Conservation (phyloP, 2,113 vertebrate species). For the Calidris pygmaea region DNA sequence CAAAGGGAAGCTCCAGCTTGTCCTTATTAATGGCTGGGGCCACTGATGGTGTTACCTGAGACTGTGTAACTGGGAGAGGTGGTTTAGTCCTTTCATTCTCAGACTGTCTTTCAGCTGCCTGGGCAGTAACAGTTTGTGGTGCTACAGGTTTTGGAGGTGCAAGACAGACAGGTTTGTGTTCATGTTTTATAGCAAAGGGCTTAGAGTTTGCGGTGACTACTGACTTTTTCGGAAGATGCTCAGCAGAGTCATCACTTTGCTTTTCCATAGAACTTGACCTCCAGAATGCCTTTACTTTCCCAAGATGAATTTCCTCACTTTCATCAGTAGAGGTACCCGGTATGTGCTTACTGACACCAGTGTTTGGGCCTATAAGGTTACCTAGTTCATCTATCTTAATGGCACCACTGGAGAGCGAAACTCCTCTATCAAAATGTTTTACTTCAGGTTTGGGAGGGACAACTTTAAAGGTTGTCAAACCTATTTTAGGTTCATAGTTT, state of each 20-base stretch:
- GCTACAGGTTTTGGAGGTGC: background rate
- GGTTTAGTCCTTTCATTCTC: constrained; percentile 9
- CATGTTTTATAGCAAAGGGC: constrained; percentile 17
- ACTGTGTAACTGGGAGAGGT: background rate
- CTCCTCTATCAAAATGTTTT: constrained; percentile 64
- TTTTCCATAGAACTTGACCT: constrained; percentile 73
- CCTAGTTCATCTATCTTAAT: constrained; percentile 94
- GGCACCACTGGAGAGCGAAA: constrained; percentile 76
- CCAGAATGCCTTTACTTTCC: constrained; percentile 87
- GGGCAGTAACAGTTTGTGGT: background rate
- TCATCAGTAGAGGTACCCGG: constrained; percentile 23
- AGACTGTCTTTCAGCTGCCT: background rate
- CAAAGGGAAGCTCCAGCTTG: constrained; percentile 76
- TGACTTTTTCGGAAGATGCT: constrained; percentile 36
- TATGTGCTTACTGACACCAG: constrained; percentile 7
- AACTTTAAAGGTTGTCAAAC: constrained; percentile 92
- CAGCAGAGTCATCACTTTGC: constrained; percentile 35
- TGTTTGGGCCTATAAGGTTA: constrained; percentile 80
- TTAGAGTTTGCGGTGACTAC: background rate
- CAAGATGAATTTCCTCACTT: constrained; percentile 67
- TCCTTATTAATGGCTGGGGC: constrained; percentile 8
- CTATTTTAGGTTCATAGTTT: constrained; percentile 78
- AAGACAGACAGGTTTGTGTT: background rate
- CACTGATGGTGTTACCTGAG: constrained; percentile 21
- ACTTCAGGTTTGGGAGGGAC: constrained; percentile 84